Percentiles rank a stretch among this genome's conserved stretches.
These are phyloP conservation scores for Drusus annulatus DNA, from an alignment of 1,140 invertebrate genomes.

Conservation along the genomic window DNA sequence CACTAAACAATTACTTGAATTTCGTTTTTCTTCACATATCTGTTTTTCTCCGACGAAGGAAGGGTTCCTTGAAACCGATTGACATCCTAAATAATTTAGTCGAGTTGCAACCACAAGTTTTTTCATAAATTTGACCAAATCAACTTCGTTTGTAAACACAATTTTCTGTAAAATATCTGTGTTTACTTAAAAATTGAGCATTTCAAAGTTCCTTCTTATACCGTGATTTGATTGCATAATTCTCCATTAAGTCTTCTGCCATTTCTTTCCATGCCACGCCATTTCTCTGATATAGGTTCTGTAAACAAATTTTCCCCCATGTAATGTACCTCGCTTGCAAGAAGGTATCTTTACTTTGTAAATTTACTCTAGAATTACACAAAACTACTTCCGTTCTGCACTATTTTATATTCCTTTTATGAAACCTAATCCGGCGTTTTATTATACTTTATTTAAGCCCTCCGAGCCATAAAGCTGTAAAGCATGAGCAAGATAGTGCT, in stretches of 20 bases:
- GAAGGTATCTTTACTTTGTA: background rate
- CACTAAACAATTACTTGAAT: too few relatives aligned
- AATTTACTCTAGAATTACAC: slow-evolving; percentile 7
- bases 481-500: too few relatives aligned
- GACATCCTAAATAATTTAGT: too few relatives aligned
- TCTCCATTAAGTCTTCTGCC: background rate
- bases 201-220: background rate
- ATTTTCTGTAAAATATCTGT: too few relatives aligned
- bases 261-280: background rate
- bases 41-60: too few relatives aligned
- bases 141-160: too few relatives aligned
- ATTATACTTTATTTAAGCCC: background rate
- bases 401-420: slow-evolving; percentile 9
- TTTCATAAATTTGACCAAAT: too few relatives aligned
- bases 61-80: too few relatives aligned
- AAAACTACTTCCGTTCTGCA: background rate
- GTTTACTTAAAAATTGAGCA: too few relatives aligned
- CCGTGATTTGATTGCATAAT: background rate
- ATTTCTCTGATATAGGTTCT: background rate
- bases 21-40: too few relatives aligned
- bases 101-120: too few relatives aligned
- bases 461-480: too few relatives aligned
- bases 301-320: background rate
- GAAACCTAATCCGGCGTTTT: background rate
- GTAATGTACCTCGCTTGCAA: background rate